phyloP scores from a whole-genome alignment of 35 echinoderm and acorn worm genomes.

The Heliocidaris tuberculata region DNA sequence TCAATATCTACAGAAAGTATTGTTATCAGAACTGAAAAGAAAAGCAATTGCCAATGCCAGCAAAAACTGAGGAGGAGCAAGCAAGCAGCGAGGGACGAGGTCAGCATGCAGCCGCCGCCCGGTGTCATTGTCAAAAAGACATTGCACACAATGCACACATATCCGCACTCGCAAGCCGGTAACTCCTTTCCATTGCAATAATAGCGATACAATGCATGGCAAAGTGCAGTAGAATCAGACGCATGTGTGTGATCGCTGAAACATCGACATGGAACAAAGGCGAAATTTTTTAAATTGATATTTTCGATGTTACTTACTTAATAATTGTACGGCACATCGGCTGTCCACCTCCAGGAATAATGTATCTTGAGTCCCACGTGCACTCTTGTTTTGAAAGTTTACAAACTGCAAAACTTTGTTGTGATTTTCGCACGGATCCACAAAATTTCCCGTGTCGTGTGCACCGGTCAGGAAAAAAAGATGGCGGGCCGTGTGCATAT shows the following conservation, averaged over 20 bases:
- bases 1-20: no score
- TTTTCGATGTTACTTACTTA: background rate
- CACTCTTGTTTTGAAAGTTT: conserved; percentile 11
- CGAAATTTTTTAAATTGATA: background rate
- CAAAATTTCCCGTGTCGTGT: background rate
- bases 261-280: background rate
- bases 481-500: background rate
- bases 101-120: no score
- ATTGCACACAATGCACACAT: no score
- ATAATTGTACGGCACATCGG: background rate
- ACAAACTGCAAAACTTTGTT: background rate
- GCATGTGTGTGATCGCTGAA: background rate
- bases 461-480: background rate
- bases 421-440: background rate
- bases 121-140: no score
- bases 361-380: background rate
- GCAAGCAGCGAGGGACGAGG: no score
- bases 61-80: no score
- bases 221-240: background rate
- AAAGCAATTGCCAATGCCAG: no score
- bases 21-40: no score
- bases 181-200: no score
- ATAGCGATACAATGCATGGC: background rate
- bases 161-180: no score
- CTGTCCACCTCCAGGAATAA: background rate